Conservation (phyloP, 2,797 vertebrate species). For the Tokudaia muenninki region DNA sequence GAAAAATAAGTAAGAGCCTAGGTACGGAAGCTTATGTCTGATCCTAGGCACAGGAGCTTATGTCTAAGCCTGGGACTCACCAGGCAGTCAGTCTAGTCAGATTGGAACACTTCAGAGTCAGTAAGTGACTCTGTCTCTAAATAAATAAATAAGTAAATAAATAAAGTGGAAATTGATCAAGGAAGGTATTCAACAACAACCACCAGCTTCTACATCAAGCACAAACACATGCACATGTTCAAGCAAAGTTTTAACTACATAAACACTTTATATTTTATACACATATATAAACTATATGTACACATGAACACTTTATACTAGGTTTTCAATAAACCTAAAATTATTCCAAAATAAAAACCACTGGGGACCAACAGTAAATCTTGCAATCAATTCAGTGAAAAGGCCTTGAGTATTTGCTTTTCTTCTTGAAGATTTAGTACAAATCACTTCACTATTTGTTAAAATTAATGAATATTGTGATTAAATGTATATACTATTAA, state of each 20-base stretch:
- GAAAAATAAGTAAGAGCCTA: not conserved
- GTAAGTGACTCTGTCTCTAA: not conserved
- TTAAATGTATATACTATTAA: conserved; percentile 48
- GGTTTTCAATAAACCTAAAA: conserved; percentile 53
- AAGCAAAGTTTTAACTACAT: not conserved
- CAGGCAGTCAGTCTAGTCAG: not conserved
- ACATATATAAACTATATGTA: not conserved
- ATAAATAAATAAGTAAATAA: not conserved
- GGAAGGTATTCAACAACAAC: not conserved
- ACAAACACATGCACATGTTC: not conserved
- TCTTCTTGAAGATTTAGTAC: conserved; percentile 38
- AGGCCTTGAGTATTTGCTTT: conserved; percentile 36
- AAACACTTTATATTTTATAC: not conserved
- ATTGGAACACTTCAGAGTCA: not conserved
- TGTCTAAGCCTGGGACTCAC: not conserved
- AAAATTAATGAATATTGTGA: conserved; percentile 55
- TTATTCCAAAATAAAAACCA: conserved; percentile 59
- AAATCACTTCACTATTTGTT: conserved; percentile 61
- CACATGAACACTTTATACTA: not conserved
- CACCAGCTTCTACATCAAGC: not conserved
- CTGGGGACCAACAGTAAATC: not conserved
- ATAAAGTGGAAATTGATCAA: not conserved
- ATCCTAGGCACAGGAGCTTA: no score
- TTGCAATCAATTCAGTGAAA: conserved; percentile 33
- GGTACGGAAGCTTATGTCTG: no score